phyloP scores from a whole-genome alignment of 1,140 invertebrate species.

The Eupristina koningsbergeri region DNA sequence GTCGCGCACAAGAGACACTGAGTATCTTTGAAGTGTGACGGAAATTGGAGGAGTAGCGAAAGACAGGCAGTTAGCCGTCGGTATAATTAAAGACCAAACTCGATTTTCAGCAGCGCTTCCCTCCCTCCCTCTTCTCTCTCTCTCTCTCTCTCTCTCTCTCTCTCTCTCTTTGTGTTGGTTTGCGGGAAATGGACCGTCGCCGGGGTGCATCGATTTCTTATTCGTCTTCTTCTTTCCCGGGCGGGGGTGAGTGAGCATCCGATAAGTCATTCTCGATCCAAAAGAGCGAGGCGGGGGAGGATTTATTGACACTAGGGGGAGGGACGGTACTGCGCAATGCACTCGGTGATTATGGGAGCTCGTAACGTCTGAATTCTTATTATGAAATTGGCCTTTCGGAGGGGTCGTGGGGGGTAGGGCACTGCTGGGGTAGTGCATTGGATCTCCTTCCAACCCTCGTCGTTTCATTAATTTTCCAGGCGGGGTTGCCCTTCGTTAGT shows the following conservation, averaged over 20 bases:
- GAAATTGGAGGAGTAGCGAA: conserved; percentile 36
- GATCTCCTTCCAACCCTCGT: too few relatives aligned
- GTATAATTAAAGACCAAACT: conserved; percentile 52
- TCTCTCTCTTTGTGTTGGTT: too few relatives aligned
- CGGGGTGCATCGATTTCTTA: neutral
- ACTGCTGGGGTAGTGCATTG: too few relatives aligned
- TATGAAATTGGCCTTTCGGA: neutral
- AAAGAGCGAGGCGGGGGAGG: too few relatives aligned
- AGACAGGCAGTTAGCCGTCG: conserved; percentile 32
- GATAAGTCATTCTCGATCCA: too few relatives aligned
- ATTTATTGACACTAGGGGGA: too few relatives aligned
- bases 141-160: neutral
- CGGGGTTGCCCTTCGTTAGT: neutral
- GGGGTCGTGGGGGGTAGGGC: too few relatives aligned
- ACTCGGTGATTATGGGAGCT: neutral
- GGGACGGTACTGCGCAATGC: too few relatives aligned
- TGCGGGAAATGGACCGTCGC: neutral
- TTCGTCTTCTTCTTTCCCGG: too few relatives aligned
- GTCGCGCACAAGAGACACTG: neutral
- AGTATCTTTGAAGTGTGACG: conserved; percentile 35
- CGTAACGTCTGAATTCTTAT: neutral
- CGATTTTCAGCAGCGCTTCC: conserved; percentile 16
- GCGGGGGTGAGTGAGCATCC: too few relatives aligned
- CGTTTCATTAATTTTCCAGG: neutral
- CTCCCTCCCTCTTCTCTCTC: too few relatives aligned